Conservation (phyloP, 92 coral and sea anemone species). For the Palythoa caribaeorum region DNA sequence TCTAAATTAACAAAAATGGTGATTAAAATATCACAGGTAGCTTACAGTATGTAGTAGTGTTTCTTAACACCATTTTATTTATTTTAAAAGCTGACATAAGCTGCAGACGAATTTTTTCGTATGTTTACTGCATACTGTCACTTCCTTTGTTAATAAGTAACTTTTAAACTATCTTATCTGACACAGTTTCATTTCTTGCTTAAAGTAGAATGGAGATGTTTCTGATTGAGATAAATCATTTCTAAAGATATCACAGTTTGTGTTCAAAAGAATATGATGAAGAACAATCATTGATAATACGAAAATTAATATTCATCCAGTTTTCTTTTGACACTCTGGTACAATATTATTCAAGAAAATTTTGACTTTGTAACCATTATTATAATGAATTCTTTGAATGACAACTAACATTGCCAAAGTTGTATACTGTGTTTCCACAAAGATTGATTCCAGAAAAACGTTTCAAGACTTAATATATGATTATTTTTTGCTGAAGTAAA, state of each 20-base stretch:
- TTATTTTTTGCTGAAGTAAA: background rate
- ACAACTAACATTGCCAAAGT: background rate
- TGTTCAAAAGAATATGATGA: background rate
- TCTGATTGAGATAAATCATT: background rate
- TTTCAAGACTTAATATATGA: background rate
- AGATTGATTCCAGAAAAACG: background rate
- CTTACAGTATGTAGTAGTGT: background rate
- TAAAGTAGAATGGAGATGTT: background rate
- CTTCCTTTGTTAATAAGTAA: background rate
- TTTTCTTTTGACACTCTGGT: background rate
- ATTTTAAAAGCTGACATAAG: background rate
- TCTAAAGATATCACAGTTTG: constrained; percentile 1
- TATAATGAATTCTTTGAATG: background rate
- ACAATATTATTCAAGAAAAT: background rate
- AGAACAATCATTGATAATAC: background rate
- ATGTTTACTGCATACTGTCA: background rate
- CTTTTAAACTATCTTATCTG: background rate
- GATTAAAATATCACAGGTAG: background rate
- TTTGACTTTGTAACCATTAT: background rate
- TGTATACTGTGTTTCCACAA: background rate
- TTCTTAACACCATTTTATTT: background rate
- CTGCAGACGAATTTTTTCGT: background rate
- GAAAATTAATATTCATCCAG: background rate
- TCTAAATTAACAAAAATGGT: constrained; percentile 11
- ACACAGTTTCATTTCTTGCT: background rate